Percentiles rank a stretch among this genome's conserved stretches.
These are phyloP conservation scores for Diachasmimorpha longicaudata DNA, from an alignment of 1,140 invertebrate species.

Conservation along the genomic window DNA sequence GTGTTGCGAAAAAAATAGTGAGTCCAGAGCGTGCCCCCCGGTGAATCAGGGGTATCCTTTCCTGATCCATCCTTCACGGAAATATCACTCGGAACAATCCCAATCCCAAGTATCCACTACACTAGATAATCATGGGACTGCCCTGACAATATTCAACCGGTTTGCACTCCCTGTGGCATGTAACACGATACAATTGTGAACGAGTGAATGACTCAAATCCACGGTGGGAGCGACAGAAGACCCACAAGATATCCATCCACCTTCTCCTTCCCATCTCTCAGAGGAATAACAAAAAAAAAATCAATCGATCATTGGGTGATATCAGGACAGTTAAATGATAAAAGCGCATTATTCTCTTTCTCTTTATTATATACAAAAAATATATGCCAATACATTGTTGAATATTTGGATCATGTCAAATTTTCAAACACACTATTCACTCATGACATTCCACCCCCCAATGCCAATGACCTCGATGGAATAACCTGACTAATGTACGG, in stretches of 20 bases:
- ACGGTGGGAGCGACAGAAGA: constrained; percentile 37
- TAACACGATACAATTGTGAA: constrained; percentile 53
- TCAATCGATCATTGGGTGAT: neutral
- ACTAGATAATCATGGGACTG: neutral
- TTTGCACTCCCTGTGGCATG: constrained; percentile 35
- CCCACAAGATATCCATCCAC: constrained; percentile 33
- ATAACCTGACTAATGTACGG: neutral
- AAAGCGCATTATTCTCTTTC: neutral
- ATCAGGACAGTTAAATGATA: neutral
- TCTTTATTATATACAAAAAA: constrained; percentile 27
- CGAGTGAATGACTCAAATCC: constrained; percentile 24
- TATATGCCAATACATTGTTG: constrained; percentile 21
- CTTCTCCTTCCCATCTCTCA: neutral
- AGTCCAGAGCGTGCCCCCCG: constrained; percentile 57
- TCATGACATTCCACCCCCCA: neutral
- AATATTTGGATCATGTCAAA: neutral
- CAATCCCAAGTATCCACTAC: neutral
- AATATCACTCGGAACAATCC: neutral
- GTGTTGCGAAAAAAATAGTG: constrained; percentile 72
- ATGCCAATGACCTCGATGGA: neutral
- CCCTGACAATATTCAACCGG: constrained; percentile 41
- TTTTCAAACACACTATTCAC: neutral
- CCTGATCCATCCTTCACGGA: constrained; percentile 41
- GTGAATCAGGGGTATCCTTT: constrained; percentile 41
- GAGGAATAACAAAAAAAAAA: neutral